Evolutionary conservation across 1,140 invertebrate genomes (phyloP).

Genomic region (Drosophila setifemur): DNA sequence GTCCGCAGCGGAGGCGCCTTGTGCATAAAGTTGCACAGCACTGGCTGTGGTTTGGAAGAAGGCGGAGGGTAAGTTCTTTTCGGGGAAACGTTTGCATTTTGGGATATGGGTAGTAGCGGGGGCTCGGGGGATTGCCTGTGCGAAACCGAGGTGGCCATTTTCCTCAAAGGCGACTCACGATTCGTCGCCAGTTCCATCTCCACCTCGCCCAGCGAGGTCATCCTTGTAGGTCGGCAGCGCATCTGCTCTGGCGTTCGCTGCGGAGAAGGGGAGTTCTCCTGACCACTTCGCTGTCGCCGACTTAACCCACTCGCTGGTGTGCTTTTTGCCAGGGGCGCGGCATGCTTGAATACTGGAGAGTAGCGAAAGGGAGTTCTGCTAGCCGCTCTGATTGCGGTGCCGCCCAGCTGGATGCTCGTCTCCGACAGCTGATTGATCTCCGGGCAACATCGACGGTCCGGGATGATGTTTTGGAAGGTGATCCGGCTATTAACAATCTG

Average conservation of each 20-base stretch:
- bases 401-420: background rate
- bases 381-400: background rate
- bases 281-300: background rate
- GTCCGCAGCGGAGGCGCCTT: slow-evolving; percentile 44
- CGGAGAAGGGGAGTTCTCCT: slow-evolving; percentile 28
- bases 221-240: slow-evolving; percentile 4
- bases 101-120: background rate
- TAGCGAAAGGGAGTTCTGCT: background rate
- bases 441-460: slow-evolving; percentile 56
- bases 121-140: background rate
- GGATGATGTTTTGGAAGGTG: slow-evolving; percentile 65
- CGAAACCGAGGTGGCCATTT: background rate
- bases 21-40: background rate
- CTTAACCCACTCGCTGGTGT: slow-evolving; percentile 22
- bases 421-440: slow-evolving; percentile 11
- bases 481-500: slow-evolving; percentile 63
- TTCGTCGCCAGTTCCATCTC: background rate
- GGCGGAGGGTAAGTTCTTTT: background rate
- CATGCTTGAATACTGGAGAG: background rate
- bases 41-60: background rate
- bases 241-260: slow-evolving; percentile 32
- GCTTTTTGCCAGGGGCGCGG: slow-evolving; percentile 42
- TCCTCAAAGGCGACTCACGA: background rate
- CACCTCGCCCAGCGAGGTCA: background rate
- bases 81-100: background rate